A percentile compares a stretch with the other conserved stretches of the same genome.
These are phyloP conservation scores for Mycetomoellerius zeteki DNA, from an alignment of 1,140 invertebrate species.

Conservation along the genomic window DNA sequence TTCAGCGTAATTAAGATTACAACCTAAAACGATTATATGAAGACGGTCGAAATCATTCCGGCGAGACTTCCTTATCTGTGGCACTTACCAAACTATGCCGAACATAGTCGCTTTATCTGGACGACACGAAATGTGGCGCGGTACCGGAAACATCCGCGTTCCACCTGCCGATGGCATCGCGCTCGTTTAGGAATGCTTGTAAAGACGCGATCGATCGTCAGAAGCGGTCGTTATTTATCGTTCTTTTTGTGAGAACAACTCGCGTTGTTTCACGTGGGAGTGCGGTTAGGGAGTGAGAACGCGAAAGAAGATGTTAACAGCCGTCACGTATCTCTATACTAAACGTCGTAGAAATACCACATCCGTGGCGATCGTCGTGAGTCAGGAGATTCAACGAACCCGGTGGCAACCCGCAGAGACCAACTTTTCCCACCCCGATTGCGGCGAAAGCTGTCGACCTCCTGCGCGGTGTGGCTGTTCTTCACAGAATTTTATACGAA, in stretches of 20 bases:
- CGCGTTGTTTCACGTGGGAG: slow-evolving; percentile 69
- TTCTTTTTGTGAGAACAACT: slow-evolving; percentile 61
- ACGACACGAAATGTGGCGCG: slow-evolving; percentile 64
- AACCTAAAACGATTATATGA: slow-evolving; percentile 59
- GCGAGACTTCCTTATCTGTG: slow-evolving; percentile 55
- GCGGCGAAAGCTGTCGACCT: slow-evolving; percentile 30
- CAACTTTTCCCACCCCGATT: slow-evolving; percentile 56
- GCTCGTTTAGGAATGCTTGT: slow-evolving; percentile 68
- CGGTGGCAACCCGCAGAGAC: slow-evolving; percentile 27
- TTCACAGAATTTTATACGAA: slow-evolving; percentile 53
- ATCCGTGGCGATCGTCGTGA: slow-evolving; percentile 53
- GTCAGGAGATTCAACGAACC: slow-evolving; percentile 21
- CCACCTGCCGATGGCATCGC: slow-evolving; percentile 29
- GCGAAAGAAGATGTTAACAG: slow-evolving; percentile 71
- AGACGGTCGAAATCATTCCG: slow-evolving; percentile 20
- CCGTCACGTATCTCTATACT: slow-evolving; percentile 59
- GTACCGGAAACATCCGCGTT: slow-evolving; percentile 73
- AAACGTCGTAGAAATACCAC: slow-evolving; percentile 63
- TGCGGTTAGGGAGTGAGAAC: slow-evolving; percentile 37
- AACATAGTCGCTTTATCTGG: slow-evolving; percentile 70
- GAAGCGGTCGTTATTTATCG: slow-evolving; percentile 70
- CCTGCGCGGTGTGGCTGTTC: slow-evolving; percentile 1
- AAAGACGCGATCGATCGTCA: slow-evolving; percentile 8
- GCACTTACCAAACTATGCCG: slow-evolving; percentile 75
- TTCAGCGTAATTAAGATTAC: slow-evolving; percentile 75